Conservation (phyloP, 1,140 invertebrate species). For the Aphaenogaster ashmeadi region DNA sequence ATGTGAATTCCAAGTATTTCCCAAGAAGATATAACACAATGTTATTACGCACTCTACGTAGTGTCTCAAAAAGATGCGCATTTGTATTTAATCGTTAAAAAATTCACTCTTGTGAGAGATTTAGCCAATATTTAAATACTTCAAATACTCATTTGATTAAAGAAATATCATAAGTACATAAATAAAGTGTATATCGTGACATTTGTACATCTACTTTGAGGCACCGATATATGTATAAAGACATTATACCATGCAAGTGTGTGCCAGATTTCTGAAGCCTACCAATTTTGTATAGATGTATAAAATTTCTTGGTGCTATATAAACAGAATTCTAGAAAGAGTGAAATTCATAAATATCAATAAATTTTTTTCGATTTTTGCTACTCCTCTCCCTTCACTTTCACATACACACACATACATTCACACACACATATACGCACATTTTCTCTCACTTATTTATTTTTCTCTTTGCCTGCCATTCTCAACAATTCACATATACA, state of each 20-base stretch:
- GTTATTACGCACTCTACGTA: neutral
- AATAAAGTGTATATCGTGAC: neutral
- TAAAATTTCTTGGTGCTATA: constrained; percentile 49
- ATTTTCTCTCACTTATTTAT: neutral
- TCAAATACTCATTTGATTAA: neutral
- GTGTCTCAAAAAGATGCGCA: neutral
- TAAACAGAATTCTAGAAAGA: constrained; percentile 38
- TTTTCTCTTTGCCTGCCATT: neutral
- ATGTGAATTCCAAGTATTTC: neutral
- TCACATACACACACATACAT: neutral
- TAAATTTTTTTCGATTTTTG: constrained; percentile 19
- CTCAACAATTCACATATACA: neutral
- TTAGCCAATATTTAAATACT: neutral
- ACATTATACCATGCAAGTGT: constrained; percentile 60
- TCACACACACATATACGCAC: neutral
- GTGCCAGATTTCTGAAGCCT: constrained; percentile 68
- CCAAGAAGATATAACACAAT: neutral
- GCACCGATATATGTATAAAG: constrained; percentile 36
- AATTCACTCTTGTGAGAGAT: neutral
- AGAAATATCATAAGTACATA: neutral
- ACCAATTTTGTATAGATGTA: constrained; percentile 61
- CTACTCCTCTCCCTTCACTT: constrained; percentile 12
- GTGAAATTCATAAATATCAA: constrained; percentile 26
- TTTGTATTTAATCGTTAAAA: constrained; percentile 12
- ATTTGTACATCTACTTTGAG: constrained; percentile 4